Percentiles rank a stretch among this genome's conserved stretches.
Evolutionary conservation across 2,888 invertebrate species (phyloP).

Genomic region (Eupithecia centaureata): DNA sequence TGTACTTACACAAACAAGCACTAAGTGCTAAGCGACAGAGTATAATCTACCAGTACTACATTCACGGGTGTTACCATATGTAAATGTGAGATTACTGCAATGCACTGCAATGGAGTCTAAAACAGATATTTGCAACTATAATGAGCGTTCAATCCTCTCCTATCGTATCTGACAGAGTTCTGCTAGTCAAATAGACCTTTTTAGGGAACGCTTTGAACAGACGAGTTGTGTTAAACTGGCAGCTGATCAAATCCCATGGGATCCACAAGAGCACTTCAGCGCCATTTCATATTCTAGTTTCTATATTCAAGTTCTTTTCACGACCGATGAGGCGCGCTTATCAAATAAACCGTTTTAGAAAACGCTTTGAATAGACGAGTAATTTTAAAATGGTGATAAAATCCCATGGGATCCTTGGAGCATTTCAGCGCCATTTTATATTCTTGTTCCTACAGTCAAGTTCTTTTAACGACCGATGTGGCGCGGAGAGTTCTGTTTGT

Average conservation of each 20-base stretch:
- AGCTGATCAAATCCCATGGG: background rate
- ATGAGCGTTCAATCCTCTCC: constrained; percentile 38
- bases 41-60: constrained; percentile 38
- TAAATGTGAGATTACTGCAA: constrained; percentile 43
- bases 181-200: background rate
- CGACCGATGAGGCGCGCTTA: no score
- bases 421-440: no score
- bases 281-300: no score
- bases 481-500: background rate
- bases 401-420: no score
- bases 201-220: background rate
- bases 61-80: constrained; percentile 41
- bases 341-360: no score
- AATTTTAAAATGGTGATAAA: no score
- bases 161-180: constrained; percentile 7
- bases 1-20: background rate
- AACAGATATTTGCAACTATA: constrained; percentile 45
- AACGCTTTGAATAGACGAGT: no score
- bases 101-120: constrained; percentile 27
- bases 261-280: no score
- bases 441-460: no score
- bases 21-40: constrained; percentile 18
- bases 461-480: no score
- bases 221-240: background rate
- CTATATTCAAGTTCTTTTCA: no score